Percentiles rank a stretch among this genome's conserved stretches.
These are phyloP conservation scores for Solea senegalensis DNA, from an alignment of 2,113 vertebrate genomes.

Conservation along the genomic window DNA sequence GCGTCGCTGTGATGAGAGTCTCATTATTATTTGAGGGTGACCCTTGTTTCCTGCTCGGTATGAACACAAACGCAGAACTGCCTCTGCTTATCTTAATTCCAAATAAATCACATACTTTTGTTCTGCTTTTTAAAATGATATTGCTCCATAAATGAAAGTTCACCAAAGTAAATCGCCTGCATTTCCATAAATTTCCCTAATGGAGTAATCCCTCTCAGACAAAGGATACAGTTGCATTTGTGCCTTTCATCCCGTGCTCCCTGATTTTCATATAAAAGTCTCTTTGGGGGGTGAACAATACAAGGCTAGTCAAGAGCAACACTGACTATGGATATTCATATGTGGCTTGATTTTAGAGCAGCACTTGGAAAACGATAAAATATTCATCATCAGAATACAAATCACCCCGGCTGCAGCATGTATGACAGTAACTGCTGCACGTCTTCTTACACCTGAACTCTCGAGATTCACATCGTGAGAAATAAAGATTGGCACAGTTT, in stretches of 20 bases:
- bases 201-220: slow-evolving; percentile 77
- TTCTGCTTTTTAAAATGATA: slow-evolving; percentile 67
- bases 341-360: slow-evolving; percentile 66
- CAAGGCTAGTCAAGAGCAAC: slow-evolving; percentile 58
- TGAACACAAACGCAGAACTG: slow-evolving; percentile 52
- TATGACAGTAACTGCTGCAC: neutral
- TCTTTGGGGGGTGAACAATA: slow-evolving; percentile 70
- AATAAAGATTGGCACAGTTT: too few species aligned
- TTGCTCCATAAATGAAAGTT: slow-evolving; percentile 77
- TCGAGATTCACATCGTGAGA: neutral
- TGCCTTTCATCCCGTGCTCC: slow-evolving; percentile 79
- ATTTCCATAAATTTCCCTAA: slow-evolving; percentile 86
- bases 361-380: slow-evolving; percentile 78
- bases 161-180: slow-evolving; percentile 70
- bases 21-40: slow-evolving; percentile 14
- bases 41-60: slow-evolving; percentile 43
- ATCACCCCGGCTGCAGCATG: slow-evolving; percentile 82
- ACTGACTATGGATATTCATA: slow-evolving; percentile 72
- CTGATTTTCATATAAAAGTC: slow-evolving; percentile 86
- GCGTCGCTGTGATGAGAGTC: neutral
- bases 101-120: slow-evolving; percentile 66
- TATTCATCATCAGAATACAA: slow-evolving; percentile 83
- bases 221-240: slow-evolving; percentile 76
- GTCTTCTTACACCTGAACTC: neutral
- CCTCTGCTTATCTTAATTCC: slow-evolving; percentile 57